phyloP scores from a whole-genome alignment of 2,113 vertebrate genomes.

The Hiodon tergisus region DNA sequence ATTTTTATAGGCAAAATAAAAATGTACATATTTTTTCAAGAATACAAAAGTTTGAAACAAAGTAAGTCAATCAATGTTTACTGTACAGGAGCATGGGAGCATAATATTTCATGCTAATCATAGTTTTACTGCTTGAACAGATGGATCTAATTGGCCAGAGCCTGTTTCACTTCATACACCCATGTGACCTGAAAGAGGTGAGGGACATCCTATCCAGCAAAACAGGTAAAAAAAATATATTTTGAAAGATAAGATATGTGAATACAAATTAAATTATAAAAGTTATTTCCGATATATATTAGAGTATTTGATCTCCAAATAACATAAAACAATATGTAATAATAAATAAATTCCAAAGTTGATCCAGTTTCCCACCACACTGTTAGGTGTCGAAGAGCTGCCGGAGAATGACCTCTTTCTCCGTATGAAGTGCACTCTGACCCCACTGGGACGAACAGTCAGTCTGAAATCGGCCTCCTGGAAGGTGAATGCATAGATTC shows the following conservation, averaged over 20 bases:
- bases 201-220: slow-evolving; percentile 37
- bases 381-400: slow-evolving; percentile 25
- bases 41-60: no score
- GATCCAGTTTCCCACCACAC: neutral
- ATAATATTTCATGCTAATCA: neutral
- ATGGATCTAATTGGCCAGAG: slow-evolving; percentile 44
- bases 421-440: slow-evolving; percentile 33
- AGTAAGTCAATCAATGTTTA: neutral
- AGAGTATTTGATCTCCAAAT: neutral
- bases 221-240: slow-evolving; percentile 27
- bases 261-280: neutral
- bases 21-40: neutral
- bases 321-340: neutral
- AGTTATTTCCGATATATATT: no score
- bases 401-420: slow-evolving; percentile 38
- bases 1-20: no score
- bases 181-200: slow-evolving; percentile 42
- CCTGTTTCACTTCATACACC: slow-evolving; percentile 46
- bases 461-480: slow-evolving; percentile 37
- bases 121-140: slow-evolving; percentile 21
- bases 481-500: slow-evolving; percentile 32
- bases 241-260: neutral
- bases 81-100: neutral
- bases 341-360: neutral
- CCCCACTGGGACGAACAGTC: slow-evolving; percentile 1